Base-by-base conservation (phyloP, 2,888 invertebrate species). In the Oxyscelio sp. region DNA sequence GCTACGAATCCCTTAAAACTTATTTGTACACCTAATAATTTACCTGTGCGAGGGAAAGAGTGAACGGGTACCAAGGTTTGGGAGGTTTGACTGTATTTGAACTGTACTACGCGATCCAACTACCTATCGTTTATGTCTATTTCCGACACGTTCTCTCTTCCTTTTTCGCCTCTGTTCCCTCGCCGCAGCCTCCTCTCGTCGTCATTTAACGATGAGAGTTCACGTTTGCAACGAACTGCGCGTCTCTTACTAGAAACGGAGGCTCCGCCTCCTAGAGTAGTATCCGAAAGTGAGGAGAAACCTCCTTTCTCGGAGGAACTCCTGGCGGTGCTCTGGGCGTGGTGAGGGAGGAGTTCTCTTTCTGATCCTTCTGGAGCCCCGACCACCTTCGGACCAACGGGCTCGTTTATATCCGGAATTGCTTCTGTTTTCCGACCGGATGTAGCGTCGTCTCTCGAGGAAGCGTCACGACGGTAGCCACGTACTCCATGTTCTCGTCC, bases 241-340 rank as follows among this genome's bases (percentile, higher is more conserved):
- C 56, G 73, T 40, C 81, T 34, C 83, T 74, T 70, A 85, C 89
- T 92, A 92, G 92, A 91, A 92, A 91, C 91, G 91, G 90, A 90
- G 86, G 93, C 93, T 88, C 93, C 93, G 93, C 93, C 93, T 93
- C 92, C 93, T 92, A 91, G 92, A 92, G 87, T 73, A 90, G 88
- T 70, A 59, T 73, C 74, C 83, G 68, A 79, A 75, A 81, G 81
- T 79, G 87, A 85, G 85, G 85, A 79, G 85, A 84, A 85, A 83
- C 85, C 87, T 87, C 87, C 88, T 89, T 75, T 81, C 71, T 85
- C 79, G 85, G 88, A 87, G 87, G 83, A 77, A 86, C 86, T 87
- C 85, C 81, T 74, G 78, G 86, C 86, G 85, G 85, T 68, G 71
- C 82, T 87, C 87, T 90, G 91, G 90, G 90, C 90, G 91, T 91